phyloP scores from a whole-genome alignment of 2,113 vertebrate species.

The Haliaeetus leucogaster region DNA sequence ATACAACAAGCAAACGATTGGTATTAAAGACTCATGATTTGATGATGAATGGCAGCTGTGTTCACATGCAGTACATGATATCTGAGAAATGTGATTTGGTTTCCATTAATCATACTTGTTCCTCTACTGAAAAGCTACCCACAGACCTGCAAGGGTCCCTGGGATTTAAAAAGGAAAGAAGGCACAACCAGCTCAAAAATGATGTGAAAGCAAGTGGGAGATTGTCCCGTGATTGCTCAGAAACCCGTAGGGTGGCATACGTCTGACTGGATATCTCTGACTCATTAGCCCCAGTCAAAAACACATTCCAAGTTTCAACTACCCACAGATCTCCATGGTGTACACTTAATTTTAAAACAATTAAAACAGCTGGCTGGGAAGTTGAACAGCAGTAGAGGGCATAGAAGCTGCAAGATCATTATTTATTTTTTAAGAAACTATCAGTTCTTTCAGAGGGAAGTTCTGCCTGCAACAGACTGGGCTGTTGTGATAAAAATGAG shows the following conservation, averaged over 20 bases:
- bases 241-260: background rate
- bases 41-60: background rate
- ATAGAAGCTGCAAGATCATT: background rate
- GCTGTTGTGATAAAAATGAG: background rate
- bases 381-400: constrained; percentile 10
- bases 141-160: background rate
- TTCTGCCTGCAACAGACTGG: background rate
- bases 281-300: constrained; percentile 21
- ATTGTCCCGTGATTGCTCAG: background rate
- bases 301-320: background rate
- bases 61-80: accelerated
- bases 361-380: constrained; percentile 54
- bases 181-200: background rate
- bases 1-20: background rate
- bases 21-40: background rate
- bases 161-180: background rate
- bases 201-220: background rate
- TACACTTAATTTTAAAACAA: constrained; percentile 41
- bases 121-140: background rate
- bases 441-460: background rate
- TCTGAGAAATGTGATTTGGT: background rate
- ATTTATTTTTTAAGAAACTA: background rate
- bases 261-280: background rate
- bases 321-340: constrained; percentile 14
- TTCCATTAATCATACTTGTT: background rate